Base-by-base conservation (phyloP, 2,888 invertebrate genomes). In the Lamproptera curius region DNA sequence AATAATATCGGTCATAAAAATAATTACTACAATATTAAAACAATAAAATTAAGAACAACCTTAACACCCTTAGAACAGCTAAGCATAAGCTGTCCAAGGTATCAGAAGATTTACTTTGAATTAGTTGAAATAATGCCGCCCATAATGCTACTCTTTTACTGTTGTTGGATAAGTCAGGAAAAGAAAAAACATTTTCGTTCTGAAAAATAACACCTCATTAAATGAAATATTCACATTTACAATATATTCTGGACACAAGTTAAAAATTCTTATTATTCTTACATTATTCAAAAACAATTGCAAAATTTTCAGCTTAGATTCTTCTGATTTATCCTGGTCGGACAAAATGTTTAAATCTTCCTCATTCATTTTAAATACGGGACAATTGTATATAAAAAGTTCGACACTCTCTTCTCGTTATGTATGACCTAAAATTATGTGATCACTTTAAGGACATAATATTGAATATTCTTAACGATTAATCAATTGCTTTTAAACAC, bases 41-140 rank as follows among this genome's bases (percentile, higher is more conserved):
- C n/a, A n/a, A n/a, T n/a, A n/a, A n/a, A n/a, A n/a, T n/a, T n/a
- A n/a, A n/a, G n/a, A n/a, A n/a, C n/a, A n/a, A 93, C 93, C 93
- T 93, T 51, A 94, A 75, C 51, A 94, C 89, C 56, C 93, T 81
- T 41, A 94, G 79, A 34, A 89, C 81, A 46, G 89, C 79, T 56
- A 94, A 84, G 60, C 91, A 92, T 44, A 89, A 66, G 34, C 79
- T 72, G 63, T 91, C 88, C 51, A 90, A 69, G 10, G 79, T 52
- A 46, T 76, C 70, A 50, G 85, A 73, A 20, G 80, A 67, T 39
- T 83, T 70, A 52, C 88, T 82, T 50, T 87, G 83, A n/a, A 93
- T 76, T 58, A 88, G 84, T 55, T 87, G 76, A 65, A 91, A 92
- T 45, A 94, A 65, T 20, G 82, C 81, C 15, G 86, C 80, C 93